phyloP scores from a whole-genome alignment of 2,113 vertebrate species.

The Sciurus niger region DNA sequence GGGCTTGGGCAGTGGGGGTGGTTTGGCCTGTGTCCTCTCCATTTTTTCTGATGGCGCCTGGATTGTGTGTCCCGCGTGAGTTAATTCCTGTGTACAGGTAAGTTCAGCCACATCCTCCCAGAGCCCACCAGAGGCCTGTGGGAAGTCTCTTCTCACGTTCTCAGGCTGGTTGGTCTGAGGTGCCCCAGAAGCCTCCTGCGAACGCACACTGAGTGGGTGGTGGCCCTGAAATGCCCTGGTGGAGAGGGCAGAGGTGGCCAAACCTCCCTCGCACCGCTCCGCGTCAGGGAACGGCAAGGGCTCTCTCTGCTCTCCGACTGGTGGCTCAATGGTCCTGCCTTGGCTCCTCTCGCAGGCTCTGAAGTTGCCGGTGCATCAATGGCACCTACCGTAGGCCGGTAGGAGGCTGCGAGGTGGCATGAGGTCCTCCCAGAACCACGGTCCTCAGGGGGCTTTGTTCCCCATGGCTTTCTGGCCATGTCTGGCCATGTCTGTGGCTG shows the following conservation, averaged over 20 bases:
- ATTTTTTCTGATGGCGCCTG: background rate
- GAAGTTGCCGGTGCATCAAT: no score
- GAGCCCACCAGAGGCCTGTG: rapidly evolving
- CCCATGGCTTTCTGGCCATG: rapidly evolving
- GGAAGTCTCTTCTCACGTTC: no score
- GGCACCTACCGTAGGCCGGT: rapidly evolving
- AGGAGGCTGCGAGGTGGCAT: rapidly evolving
- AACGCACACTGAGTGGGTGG: background rate
- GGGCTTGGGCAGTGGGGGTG: rapidly evolving
- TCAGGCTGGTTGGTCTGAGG: background rate
- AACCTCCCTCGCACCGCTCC: background rate
- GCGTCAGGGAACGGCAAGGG: background rate
- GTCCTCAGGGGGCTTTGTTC: rapidly evolving
- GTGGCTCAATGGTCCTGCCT: rapidly evolving
- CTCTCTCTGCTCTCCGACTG: background rate
- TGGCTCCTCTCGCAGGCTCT: no score
- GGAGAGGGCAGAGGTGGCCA: background rate
- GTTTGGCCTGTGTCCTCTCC: no score
- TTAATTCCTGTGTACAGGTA: no score
- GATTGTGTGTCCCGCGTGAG: rapidly evolving
- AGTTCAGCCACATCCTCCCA: background rate
- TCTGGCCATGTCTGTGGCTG: rapidly evolving
- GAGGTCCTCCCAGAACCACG: rapidly evolving
- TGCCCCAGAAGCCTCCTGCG: rapidly evolving
- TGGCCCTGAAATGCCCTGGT: no score